phyloP scores from a whole-genome alignment of 2,113 vertebrate species.

The Bubo bubo region DNA sequence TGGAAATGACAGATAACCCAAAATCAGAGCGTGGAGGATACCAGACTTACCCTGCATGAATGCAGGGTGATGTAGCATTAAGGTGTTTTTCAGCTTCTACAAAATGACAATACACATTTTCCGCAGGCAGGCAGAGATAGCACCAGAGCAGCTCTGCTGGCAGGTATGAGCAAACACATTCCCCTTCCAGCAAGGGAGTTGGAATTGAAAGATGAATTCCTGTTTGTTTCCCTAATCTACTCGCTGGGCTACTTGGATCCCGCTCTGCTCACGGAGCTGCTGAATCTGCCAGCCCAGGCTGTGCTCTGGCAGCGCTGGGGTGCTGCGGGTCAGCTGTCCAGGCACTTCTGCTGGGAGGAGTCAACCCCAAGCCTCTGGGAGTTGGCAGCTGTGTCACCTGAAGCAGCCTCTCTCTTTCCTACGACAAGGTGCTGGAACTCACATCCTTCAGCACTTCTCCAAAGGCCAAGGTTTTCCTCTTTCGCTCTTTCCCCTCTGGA shows the following conservation, averaged over 20 bases:
- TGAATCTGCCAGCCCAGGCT: not conserved
- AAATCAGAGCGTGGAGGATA: not conserved
- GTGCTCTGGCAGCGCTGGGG: not conserved
- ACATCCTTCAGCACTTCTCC: not conserved
- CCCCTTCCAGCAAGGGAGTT: not conserved
- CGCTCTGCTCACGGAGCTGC: rapidly evolving
- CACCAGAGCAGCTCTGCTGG: not conserved
- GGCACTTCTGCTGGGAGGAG: not conserved
- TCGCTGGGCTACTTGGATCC: not conserved
- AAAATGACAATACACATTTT: not conserved
- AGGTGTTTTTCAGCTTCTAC: not conserved
- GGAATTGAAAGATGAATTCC: not conserved
- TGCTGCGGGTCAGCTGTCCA: not conserved
- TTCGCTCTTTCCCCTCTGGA: not conserved
- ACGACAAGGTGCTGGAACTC: not conserved
- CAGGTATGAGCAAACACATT: not conserved
- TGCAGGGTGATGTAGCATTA: not conserved
- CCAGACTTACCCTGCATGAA: not conserved
- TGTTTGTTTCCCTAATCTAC: not conserved
- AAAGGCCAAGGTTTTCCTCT: not conserved
- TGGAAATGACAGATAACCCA: not conserved
- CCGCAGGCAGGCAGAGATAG: not conserved
- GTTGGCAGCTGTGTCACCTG: not conserved
- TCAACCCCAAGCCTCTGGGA: not conserved
- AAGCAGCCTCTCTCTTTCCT: not conserved